phyloP scores from a whole-genome alignment of 1,140 invertebrate genomes.

The Trichonephila clavipes region DNA sequence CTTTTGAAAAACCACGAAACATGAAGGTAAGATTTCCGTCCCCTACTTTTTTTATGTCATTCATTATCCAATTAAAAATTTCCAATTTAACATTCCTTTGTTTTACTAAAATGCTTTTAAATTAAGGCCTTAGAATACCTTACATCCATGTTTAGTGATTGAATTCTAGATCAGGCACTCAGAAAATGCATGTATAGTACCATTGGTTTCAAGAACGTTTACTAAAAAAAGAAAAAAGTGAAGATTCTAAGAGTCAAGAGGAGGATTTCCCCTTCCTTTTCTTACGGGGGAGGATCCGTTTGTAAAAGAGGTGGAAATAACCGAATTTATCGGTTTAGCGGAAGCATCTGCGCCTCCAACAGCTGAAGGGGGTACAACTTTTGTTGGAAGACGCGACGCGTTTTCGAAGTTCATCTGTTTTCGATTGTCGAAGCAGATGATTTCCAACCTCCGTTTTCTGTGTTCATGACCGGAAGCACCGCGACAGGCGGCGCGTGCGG shows the following conservation, averaged over 20 bases:
- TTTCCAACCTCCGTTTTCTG: not conserved
- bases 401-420: constrained; percentile 41
- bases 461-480: constrained; percentile 37
- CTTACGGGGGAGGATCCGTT: constrained; percentile 25
- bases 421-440: constrained; percentile 47
- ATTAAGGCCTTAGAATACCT: no score
- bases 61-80: no score
- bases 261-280: constrained; percentile 42
- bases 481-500: constrained; percentile 42
- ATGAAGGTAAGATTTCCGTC: no score
- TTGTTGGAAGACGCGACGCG: constrained; percentile 25
- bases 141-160: no score
- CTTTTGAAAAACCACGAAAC: no score
- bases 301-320: constrained; percentile 48
- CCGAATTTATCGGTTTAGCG: constrained; percentile 59
- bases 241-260: not conserved
- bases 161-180: no score
- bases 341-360: constrained; percentile 53
- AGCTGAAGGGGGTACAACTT: constrained; percentile 62
- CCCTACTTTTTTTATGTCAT: no score
- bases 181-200: not conserved
- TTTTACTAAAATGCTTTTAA: no score
- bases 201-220: not conserved
- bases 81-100: no score
- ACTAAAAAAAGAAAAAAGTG: not conserved